Evolutionary conservation across 1,140 invertebrate species (phyloP).

Genomic region (Zophobas atratus): DNA sequence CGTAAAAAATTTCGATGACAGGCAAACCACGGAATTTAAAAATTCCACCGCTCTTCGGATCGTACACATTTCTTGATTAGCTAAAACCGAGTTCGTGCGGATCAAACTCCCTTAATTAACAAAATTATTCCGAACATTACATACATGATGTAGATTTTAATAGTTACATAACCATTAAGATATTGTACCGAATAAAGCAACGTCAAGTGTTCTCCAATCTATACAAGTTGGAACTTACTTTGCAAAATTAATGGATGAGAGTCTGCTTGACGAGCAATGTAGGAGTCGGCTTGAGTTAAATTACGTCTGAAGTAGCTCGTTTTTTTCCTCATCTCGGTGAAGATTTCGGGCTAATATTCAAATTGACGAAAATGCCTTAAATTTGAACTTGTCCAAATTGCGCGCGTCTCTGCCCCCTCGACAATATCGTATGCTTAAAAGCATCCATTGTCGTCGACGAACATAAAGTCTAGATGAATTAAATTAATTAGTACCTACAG

Average conservation of each 20-base stretch:
- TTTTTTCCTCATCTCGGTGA: constrained; percentile 12
- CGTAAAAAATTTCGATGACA: no score
- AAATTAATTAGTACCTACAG: constrained; percentile 33
- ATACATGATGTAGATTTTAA: no score
- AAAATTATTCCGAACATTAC: no score
- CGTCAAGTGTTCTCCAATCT: constrained; percentile 15
- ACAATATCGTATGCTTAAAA: constrained; percentile 37
- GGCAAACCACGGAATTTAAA: no score
- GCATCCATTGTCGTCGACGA: constrained; percentile 18
- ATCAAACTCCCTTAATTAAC: no score
- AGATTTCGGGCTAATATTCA: constrained; percentile 12
- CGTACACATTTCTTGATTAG: no score
- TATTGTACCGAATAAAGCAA: background rate
- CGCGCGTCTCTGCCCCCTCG: constrained; percentile 7
- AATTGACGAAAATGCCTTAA: constrained; percentile 25
- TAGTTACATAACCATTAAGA: background rate
- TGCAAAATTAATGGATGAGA: constrained; percentile 36
- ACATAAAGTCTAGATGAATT: constrained; percentile 26
- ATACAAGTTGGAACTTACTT: constrained; percentile 25
- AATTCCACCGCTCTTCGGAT: no score
- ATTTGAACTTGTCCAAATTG: constrained; percentile 16
- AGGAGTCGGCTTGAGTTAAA: constrained; percentile 20
- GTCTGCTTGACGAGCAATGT: constrained; percentile 13
- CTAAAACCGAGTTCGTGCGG: no score
- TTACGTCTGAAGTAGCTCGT: constrained; percentile 22